A percentile compares a stretch with the other conserved stretches of the same genome.
Conservation (phyloP, 2,888 invertebrate species). For the Xestia xanthographa region DNA sequence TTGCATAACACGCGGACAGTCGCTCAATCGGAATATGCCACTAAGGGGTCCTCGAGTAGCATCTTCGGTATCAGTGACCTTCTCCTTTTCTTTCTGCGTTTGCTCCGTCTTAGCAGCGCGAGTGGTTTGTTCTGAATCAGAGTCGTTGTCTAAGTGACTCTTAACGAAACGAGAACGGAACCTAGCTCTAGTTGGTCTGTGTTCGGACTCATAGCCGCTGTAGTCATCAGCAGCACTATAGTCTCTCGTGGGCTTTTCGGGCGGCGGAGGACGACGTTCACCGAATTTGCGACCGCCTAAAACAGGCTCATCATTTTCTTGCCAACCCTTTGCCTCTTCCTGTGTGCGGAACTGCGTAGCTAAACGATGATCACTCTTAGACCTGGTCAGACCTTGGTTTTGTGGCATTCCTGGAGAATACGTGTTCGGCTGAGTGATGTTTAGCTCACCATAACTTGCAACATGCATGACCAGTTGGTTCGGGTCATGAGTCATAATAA, state of each 20-base stretch:
- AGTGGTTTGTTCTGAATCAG: conserved; percentile 92
- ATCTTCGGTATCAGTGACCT: conserved; percentile 97
- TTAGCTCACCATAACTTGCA: conserved; percentile 97
- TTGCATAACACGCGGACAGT: conserved; percentile 97
- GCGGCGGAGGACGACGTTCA: conserved; percentile 91
- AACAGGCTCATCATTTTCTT: conserved; percentile 93
- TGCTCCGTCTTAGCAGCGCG: conserved; percentile 93
- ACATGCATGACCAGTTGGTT: conserved; percentile 97
- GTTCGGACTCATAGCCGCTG: conserved; percentile 92
- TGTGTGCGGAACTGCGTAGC: conserved; percentile 97
- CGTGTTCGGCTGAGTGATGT: conserved; percentile 92
- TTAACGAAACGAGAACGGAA: conserved; percentile 93
- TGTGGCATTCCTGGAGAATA: conserved; percentile 91
- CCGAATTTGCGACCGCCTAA: conserved; percentile 95
- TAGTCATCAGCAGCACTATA: conserved; percentile 92
- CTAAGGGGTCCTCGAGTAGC: conserved; percentile 96
- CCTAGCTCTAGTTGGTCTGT: conserved; percentile 91
- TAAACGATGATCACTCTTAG: conserved; percentile 97
- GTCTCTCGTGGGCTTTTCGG: conserved; percentile 89
- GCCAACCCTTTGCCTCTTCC: conserved; percentile 93
- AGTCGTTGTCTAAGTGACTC: conserved; percentile 93
- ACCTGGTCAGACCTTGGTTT: conserved; percentile 95
- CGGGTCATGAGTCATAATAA: conserved; percentile 97
- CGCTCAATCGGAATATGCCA: conserved; percentile 96
- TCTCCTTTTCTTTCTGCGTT: conserved; percentile 91